phyloP scores from a whole-genome alignment of 1,140 invertebrate genomes.

The Rhynchophorus ferrugineus region DNA sequence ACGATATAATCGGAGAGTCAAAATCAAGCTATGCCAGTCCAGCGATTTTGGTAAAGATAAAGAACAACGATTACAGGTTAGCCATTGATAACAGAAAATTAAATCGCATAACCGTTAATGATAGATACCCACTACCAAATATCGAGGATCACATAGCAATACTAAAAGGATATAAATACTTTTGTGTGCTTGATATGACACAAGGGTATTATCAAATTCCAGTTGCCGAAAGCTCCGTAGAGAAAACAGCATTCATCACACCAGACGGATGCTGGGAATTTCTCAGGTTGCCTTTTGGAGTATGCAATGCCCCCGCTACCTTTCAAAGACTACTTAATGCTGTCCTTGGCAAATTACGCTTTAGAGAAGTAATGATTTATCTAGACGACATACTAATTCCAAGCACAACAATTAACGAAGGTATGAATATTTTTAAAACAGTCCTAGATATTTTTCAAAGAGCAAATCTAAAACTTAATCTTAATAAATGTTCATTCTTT shows the following conservation, averaged over 20 bases:
- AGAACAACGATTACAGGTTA: not conserved
- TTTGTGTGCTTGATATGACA: slow-evolving; percentile 28
- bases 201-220: slow-evolving; percentile 28
- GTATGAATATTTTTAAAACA: slow-evolving; percentile 19
- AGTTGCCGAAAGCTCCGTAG: slow-evolving; percentile 34
- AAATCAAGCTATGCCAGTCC: slow-evolving; percentile 34
- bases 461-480: slow-evolving; percentile 8
- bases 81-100: slow-evolving; percentile 42
- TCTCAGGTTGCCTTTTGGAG: slow-evolving; percentile 41
- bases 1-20: slow-evolving; percentile 26
- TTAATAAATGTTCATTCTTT: slow-evolving; percentile 16
- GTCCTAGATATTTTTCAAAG: slow-evolving; percentile 22
- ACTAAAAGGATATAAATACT: slow-evolving; percentile 22
- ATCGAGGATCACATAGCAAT: slow-evolving; percentile 41
- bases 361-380: slow-evolving; percentile 14
- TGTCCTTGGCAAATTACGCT: slow-evolving; percentile 29
- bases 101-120: slow-evolving; percentile 38
- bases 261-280: slow-evolving; percentile 41
- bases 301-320: slow-evolving; percentile 38
- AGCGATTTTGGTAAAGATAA: slow-evolving; percentile 35
- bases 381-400: slow-evolving; percentile 31
- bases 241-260: slow-evolving; percentile 29
- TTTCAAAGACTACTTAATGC: slow-evolving; percentile 41
- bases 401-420: slow-evolving; percentile 18
- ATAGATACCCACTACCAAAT: slow-evolving; percentile 37